These are phyloP conservation scores for Phoeniculus purpureus DNA, from an alignment of 2,797 vertebrate species.

Conservation along the genomic window DNA sequence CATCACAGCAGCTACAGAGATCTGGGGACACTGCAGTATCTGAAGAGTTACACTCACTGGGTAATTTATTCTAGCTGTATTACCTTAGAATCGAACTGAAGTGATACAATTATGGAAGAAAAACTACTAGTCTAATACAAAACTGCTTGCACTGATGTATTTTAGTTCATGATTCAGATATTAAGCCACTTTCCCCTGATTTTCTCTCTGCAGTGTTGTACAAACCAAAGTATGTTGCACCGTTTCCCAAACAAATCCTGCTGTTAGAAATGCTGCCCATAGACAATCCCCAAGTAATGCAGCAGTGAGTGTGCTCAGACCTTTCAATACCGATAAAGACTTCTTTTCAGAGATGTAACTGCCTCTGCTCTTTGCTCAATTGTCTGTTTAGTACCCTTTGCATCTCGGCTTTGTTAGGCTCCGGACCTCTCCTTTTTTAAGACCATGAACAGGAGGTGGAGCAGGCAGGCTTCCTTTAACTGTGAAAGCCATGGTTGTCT, in stretches of 20 bases:
- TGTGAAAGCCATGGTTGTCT: accelerated
- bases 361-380: neutral
- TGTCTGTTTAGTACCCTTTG: neutral
- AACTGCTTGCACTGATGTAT: neutral
- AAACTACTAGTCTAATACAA: neutral
- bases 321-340: accelerated
- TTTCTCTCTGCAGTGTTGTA: accelerated
- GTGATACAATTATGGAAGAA: neutral
- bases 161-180: neutral
- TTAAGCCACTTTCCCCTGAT: neutral
- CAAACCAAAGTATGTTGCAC: neutral
- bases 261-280: neutral
- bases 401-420: neutral
- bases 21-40: neutral
- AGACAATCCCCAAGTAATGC: neutral
- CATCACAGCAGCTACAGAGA: neutral
- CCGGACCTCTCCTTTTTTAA: neutral
- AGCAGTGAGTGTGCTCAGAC: neutral
- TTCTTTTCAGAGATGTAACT: neutral
- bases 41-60: neutral
- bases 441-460: neutral
- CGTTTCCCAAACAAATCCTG: neutral
- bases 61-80: neutral
- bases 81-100: neutral
- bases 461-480: accelerated